These are phyloP conservation scores for Eulithis prunata DNA, from an alignment of 2,888 invertebrate genomes.

Conservation along the genomic window DNA sequence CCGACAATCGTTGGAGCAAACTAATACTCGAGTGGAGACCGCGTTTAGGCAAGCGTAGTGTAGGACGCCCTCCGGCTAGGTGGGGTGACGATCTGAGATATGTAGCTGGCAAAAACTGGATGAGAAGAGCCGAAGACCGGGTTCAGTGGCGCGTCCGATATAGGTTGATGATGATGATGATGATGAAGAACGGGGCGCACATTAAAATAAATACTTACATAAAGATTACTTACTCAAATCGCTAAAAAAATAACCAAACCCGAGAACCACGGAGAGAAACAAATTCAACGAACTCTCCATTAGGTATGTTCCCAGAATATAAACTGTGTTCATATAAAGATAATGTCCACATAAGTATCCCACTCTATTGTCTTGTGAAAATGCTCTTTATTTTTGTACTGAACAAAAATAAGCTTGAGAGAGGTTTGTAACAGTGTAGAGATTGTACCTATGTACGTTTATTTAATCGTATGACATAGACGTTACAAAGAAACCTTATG, in stretches of 20 bases:
- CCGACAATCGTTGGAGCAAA: no score
- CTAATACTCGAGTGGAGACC: no score
- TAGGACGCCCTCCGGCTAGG: no score
- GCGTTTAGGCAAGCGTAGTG: no score
- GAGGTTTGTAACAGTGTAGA: conserved; percentile 1
- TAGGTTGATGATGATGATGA: no score
- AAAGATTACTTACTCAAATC: background rate
- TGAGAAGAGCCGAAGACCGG: no score
- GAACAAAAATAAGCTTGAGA: background rate
- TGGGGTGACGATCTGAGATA: no score
- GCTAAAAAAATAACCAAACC: background rate
- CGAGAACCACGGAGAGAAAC: conserved; percentile 6
- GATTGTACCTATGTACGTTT: background rate
- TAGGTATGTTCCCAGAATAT: conserved; percentile 20
- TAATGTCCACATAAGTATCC: conserved; percentile 29
- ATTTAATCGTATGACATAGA: background rate
- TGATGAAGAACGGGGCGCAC: background rate
- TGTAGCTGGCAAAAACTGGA: no score
- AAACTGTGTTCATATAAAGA: conserved; percentile 33
- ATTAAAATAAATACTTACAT: no score
- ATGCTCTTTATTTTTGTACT: conserved; percentile 16
- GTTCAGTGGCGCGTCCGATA: no score
- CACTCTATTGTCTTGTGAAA: conserved; percentile 24
- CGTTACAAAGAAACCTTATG: background rate
- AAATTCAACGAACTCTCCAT: conserved; percentile 18